Conservation (phyloP, 2,113 vertebrate genomes). For the Stomatorhinus ivindoensis region DNA sequence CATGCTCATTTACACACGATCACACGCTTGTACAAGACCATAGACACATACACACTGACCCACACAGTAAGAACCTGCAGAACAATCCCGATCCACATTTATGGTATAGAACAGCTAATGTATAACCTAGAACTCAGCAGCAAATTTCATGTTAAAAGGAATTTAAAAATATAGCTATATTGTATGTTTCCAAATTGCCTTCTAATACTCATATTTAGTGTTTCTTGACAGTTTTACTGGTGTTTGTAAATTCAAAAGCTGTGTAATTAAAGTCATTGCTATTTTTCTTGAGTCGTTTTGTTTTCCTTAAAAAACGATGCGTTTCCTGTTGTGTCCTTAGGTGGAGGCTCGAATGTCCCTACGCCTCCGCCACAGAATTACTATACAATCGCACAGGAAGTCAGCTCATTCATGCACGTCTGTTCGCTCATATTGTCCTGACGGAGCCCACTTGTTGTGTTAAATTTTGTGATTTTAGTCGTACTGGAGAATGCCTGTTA, state of each 20-base stretch:
- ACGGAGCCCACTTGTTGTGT: background rate
- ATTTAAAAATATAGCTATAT: background rate
- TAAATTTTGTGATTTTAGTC: background rate
- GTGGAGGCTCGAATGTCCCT: background rate
- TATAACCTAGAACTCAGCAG: background rate
- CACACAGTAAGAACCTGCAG: background rate
- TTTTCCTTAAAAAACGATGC: background rate
- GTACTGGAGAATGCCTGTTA: background rate
- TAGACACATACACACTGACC: background rate
- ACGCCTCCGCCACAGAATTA: background rate
- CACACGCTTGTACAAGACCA: background rate
- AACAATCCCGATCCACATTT: background rate
- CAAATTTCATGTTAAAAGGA: background rate
- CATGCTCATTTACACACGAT: constrained; percentile 27
- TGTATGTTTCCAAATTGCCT: background rate
- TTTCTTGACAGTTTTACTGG: background rate
- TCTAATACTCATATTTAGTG: background rate
- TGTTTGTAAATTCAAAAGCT: background rate
- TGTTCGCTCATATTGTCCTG: background rate
- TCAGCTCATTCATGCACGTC: background rate
- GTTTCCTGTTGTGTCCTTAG: background rate
- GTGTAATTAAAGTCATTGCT: background rate
- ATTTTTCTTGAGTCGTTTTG: background rate
- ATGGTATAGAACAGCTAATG: background rate
- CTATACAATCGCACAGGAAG: background rate